Base-by-base conservation (phyloP, 2,888 invertebrate genomes). In the Drosophila hamatofila region DNA sequence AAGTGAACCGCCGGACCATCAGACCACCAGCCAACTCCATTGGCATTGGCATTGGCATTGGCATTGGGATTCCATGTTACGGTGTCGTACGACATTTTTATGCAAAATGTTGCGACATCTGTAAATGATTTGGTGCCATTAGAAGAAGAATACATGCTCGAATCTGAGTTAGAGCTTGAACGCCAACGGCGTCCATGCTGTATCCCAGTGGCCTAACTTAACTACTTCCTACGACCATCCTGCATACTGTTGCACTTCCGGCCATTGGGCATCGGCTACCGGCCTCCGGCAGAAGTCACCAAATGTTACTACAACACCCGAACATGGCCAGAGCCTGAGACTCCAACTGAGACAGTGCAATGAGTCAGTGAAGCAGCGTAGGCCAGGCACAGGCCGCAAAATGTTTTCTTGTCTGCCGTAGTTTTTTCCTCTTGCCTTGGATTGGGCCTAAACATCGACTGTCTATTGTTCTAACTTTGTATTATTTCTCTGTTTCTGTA, bases 111-210 rank as follows among this genome's bases (percentile, higher is more conserved):
- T 80, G 90, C 75, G 78, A 80, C 89, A 90, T 86, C 86, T 89
- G 90, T 80, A 90, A 89, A 88, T 89, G 89, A 89, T 88, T 84
- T 86, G 88, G 69, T 77, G 70, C 78, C 81, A 90, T 90, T 90
- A 86, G 69, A 67, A 76, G 71, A 74, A 42, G 71, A 74, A 42
- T 27, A 52, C 44, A 51, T 41, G 25, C 39, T 11, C 35, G 42
- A 56, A 56, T 44, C 35, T 23, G 39, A 66, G 49, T 21, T 25
- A 46, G 46, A 48, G 18, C 46, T 57, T 16, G 23, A 35, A 42
- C 44, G 55, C 11, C 61, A 27, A 23, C 49, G 37, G 21, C 46
- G 30, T 8, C 33, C 30, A 27, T 55, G 27, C 9, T n/a, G 42
- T 14, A 30, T 21, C 16, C 39, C 30, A 27, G 35, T 42, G 46